phyloP scores from a whole-genome alignment of 2,797 vertebrate genomes.

The Acipenser oxyrinchus region DNA sequence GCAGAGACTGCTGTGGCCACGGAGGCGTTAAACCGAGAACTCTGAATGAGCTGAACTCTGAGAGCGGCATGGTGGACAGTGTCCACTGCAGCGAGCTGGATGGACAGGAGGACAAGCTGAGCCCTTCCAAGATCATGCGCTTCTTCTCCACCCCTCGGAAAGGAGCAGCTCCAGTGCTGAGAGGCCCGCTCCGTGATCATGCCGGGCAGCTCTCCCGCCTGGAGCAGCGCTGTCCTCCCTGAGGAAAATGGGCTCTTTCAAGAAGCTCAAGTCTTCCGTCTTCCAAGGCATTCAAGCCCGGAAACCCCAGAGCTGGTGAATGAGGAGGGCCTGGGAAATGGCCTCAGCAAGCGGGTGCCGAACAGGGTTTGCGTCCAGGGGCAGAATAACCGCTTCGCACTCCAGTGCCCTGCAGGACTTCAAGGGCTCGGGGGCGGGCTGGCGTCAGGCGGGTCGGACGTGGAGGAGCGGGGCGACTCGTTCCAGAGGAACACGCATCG shows the following conservation, averaged over 20 bases:
- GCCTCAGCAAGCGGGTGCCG: slow-evolving; percentile 22
- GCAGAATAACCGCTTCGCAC: slow-evolving; percentile 33
- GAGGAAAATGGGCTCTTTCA: slow-evolving; percentile 88
- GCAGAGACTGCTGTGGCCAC: slow-evolving; percentile 36
- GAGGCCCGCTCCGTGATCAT: slow-evolving; percentile 48
- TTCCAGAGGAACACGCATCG: slow-evolving; percentile 74
- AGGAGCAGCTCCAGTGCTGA: slow-evolving; percentile 43
- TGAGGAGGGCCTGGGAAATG: background rate
- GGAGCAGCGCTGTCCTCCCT: slow-evolving; percentile 77
- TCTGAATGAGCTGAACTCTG: slow-evolving; percentile 24
- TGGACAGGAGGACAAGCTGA: slow-evolving; percentile 52
- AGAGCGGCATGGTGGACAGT: slow-evolving; percentile 33
- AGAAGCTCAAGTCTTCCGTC: slow-evolving; percentile 84
- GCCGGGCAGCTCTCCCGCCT: slow-evolving; percentile 57
- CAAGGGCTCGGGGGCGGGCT: slow-evolving; percentile 33
- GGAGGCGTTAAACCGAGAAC: slow-evolving; percentile 38
- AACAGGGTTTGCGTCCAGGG: slow-evolving; percentile 30
- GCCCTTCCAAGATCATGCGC: slow-evolving; percentile 72
- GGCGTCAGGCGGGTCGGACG: slow-evolving; percentile 62
- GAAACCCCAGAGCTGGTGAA: slow-evolving; percentile 45
- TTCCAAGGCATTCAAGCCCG: slow-evolving; percentile 82
- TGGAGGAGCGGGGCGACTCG: slow-evolving; percentile 53
- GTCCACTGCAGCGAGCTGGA: slow-evolving; percentile 26
- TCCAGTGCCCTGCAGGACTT: slow-evolving; percentile 23
- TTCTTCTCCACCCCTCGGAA: slow-evolving; percentile 73